A percentile compares a stretch with the other conserved stretches of the same genome.
These are phyloP conservation scores for Hypercompe scribonia DNA, from an alignment of 2,888 invertebrate species.

Conservation along the genomic window DNA sequence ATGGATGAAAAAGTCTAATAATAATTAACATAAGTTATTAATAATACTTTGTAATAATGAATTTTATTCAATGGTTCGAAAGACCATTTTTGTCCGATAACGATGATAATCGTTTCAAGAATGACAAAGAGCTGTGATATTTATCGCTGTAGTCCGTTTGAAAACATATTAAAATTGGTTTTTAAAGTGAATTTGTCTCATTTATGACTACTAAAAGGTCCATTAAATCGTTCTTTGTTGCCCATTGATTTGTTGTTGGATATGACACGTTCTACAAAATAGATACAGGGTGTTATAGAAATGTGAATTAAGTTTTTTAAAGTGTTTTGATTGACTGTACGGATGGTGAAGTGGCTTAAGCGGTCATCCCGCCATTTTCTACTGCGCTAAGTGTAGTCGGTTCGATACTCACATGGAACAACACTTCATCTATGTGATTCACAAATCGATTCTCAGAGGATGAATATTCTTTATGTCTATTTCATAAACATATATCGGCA, in stretches of 20 bases:
- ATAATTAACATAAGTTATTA: not conserved
- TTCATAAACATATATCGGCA: too few species aligned
- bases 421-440: too few species aligned
- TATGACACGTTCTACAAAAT: constrained; percentile 55
- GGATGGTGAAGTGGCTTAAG: too few species aligned
- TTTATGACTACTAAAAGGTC: constrained; percentile 78
- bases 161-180: constrained; percentile 67
- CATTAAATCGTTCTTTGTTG: constrained; percentile 77
- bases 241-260: constrained; percentile 77
- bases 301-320: not conserved
- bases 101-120: constrained; percentile 31
- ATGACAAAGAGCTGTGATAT: constrained; percentile 53
- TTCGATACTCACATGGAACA: too few species aligned
- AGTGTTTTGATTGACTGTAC: not conserved
- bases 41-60: constrained; percentile 30
- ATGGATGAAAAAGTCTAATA: not conserved
- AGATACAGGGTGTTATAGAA: constrained; percentile 58
- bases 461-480: too few species aligned
- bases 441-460: too few species aligned
- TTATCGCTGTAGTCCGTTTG: constrained; percentile 55
- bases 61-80: constrained; percentile 31
- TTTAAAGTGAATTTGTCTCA: constrained; percentile 82
- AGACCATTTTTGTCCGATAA: constrained; percentile 20
- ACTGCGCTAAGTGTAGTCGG: too few species aligned
- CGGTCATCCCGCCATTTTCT: too few species aligned